phyloP scores from a whole-genome alignment of 2,888 invertebrate genomes.

The Pherbina coryleti region DNA sequence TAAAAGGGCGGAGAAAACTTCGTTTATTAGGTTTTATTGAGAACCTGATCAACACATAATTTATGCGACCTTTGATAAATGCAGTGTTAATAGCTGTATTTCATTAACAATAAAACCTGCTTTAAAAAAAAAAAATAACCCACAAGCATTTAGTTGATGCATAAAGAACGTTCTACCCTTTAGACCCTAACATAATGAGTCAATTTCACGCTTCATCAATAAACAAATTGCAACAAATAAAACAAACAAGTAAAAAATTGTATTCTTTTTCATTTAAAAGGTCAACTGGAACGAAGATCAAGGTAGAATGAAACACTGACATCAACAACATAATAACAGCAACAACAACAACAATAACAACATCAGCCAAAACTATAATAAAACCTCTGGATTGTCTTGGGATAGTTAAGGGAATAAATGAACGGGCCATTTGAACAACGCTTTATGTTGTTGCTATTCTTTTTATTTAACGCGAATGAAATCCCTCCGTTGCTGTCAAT shows the following conservation, averaged over 20 bases:
- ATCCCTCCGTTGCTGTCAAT: constrained; percentile 54
- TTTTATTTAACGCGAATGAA: background rate
- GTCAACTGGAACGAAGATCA: constrained; percentile 55
- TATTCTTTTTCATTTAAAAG: background rate
- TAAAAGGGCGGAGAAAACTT: background rate
- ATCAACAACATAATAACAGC: constrained; percentile 30
- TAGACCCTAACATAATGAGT: constrained; percentile 48
- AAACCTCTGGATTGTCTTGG: background rate
- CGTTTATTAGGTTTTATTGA: background rate
- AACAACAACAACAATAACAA: constrained; percentile 24
- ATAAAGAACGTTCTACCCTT: background rate
- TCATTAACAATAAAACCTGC: background rate
- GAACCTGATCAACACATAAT: background rate
- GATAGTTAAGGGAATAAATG: background rate
- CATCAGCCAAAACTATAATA: constrained; percentile 14
- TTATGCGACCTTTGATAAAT: constrained; percentile 34
- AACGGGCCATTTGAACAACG: background rate
- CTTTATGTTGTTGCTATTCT: constrained; percentile 3
- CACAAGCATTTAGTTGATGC: background rate
- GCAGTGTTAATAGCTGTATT: constrained; percentile 41
- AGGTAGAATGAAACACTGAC: constrained; percentile 28
- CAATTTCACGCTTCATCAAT: constrained; percentile 67
- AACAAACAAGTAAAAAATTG: background rate
- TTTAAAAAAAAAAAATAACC: background rate
- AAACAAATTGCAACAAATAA: constrained; percentile 56